Conservation (phyloP, 2,888 invertebrate species). For the Lasioglossum figueresi region DNA sequence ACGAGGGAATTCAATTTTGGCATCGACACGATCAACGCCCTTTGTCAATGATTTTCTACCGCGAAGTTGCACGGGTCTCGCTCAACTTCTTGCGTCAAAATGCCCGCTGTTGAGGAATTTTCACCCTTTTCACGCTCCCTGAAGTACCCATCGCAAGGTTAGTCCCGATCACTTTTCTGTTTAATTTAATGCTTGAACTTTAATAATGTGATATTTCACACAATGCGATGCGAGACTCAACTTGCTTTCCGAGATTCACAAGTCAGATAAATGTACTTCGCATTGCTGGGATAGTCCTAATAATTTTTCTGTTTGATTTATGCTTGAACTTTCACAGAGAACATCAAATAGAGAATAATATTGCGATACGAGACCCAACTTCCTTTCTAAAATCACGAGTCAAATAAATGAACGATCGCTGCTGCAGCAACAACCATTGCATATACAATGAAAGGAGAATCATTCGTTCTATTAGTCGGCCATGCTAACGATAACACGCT, state of each 20-base stretch:
- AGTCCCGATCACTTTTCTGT: too few relatives aligned
- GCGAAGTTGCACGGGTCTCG: neutral
- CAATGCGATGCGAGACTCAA: too few relatives aligned
- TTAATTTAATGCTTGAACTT: too few relatives aligned
- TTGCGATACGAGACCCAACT: neutral
- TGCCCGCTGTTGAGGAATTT: neutral
- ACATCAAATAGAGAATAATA: too few relatives aligned
- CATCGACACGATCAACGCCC: neutral
- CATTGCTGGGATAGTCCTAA: too few relatives aligned
- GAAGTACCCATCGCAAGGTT: neutral
- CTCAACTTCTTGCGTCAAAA: neutral
- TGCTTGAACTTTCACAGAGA: too few relatives aligned
- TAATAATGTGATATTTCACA: too few relatives aligned
- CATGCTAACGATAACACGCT: neutral
- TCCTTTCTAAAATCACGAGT: neutral
- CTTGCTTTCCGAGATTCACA: too few relatives aligned
- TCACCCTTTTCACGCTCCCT: neutral
- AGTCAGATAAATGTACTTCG: too few relatives aligned
- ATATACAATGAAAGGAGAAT: neutral
- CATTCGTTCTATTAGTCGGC: neutral
- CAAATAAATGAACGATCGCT: neutral
- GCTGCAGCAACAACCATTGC: neutral
- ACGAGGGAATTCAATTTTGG: neutral
- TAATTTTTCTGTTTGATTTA: too few relatives aligned
- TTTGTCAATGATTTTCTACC: slow-evolving; percentile 1